These are phyloP conservation scores for Pelodytes ibericus DNA, from an alignment of 2,797 vertebrate genomes.

Conservation along the genomic window DNA sequence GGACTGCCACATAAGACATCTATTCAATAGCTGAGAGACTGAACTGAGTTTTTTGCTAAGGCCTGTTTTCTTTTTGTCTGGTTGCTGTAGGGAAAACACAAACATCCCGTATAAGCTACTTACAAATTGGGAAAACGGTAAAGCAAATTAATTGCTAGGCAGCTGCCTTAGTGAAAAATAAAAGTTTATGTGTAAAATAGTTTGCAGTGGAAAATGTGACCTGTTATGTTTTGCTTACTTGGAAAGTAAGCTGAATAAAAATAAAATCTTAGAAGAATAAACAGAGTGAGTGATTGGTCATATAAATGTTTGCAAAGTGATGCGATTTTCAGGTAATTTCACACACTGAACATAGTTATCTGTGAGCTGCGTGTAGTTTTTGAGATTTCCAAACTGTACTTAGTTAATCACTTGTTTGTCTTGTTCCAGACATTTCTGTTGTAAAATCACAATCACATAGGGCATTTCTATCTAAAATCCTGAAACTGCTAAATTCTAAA, in stretches of 20 bases:
- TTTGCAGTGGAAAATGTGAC: constrained; percentile 48
- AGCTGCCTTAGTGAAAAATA: constrained; percentile 37
- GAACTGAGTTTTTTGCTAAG: constrained; percentile 36
- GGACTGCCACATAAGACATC: constrained; percentile 53
- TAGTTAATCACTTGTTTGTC: background rate
- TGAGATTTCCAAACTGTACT: background rate
- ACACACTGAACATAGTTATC: background rate
- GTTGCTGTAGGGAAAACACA: constrained; percentile 58
- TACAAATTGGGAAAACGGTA: constrained; percentile 51
- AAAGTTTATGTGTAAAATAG: constrained; percentile 52
- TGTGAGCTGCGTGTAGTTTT: background rate
- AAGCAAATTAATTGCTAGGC: constrained; percentile 50
- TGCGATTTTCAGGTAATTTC: constrained; percentile 3
- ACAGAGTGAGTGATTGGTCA: constrained; percentile 23
- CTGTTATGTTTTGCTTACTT: constrained; percentile 51
- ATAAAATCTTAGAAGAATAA: constrained; percentile 25
- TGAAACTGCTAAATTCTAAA: too few species aligned
- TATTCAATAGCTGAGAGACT: constrained; percentile 49
- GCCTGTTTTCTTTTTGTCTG: constrained; percentile 56
- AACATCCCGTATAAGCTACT: constrained; percentile 56
- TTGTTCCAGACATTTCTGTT: background rate
- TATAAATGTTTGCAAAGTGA: constrained; percentile 33
- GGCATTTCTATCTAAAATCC: background rate
- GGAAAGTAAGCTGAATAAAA: constrained; percentile 46
- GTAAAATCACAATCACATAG: background rate